These are phyloP conservation scores for Coenonympha arcania DNA, from an alignment of 2,888 invertebrate species.

Conservation along the genomic window DNA sequence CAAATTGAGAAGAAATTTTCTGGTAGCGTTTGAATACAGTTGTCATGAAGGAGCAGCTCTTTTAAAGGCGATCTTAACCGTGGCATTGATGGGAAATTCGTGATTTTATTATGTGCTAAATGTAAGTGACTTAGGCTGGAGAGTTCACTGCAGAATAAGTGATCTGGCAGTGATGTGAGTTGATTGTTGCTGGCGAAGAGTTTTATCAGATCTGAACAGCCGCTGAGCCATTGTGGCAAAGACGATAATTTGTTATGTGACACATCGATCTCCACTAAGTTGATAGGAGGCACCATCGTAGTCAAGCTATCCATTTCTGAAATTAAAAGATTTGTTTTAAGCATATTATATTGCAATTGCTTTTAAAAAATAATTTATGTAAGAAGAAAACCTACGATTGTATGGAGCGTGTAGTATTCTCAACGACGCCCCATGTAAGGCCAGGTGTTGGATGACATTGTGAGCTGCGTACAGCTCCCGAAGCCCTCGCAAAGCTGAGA, in stretches of 20 bases:
- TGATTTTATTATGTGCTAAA: conserved; percentile 84
- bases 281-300: conserved; percentile 79
- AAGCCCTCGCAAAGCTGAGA: conserved; percentile 84
- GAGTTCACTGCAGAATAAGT: conserved; percentile 82
- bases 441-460: conserved; percentile 83
- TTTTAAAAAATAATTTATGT: neutral
- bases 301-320: conserved; percentile 82
- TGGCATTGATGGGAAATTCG: conserved; percentile 81
- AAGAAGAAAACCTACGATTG: conserved; percentile 75
- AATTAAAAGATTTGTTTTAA: conserved; percentile 37
- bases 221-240: conserved; percentile 84
- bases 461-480: conserved; percentile 84
- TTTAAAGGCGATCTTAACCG: conserved; percentile 77
- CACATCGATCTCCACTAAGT: conserved; percentile 83
- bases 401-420: conserved; percentile 85
- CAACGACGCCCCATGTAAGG: conserved; percentile 83
- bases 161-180: conserved; percentile 79
- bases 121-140: conserved; percentile 82
- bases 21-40: conserved; percentile 82
- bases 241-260: conserved; percentile 83
- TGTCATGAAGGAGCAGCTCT: conserved; percentile 83
- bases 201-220: conserved; percentile 80
- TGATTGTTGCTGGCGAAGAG: conserved; percentile 84
- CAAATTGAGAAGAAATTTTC: conserved; percentile 83
- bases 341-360: too few relatives aligned